Base-by-base conservation (phyloP, 2,113 vertebrate species). In the Tyrannus savana region DNA sequence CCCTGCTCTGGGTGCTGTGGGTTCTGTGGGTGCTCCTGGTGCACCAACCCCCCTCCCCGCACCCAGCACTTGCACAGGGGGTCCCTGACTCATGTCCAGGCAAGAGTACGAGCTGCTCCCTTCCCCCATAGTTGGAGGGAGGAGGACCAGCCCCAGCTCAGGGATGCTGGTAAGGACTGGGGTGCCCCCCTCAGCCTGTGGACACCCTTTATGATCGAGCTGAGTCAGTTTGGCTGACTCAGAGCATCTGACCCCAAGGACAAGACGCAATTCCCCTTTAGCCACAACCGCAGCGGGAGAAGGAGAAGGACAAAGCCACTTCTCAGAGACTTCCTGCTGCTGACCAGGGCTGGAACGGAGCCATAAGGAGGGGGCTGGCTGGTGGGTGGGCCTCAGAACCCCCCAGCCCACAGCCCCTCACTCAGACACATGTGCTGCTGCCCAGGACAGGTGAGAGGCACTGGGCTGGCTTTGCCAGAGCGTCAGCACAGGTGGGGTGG, bases 401-500 rank as follows among this genome's bases (percentile, higher is more conserved):
- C 64, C 39, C 14, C 63, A 76, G 62, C 39, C 50, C 6, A 0
- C 7, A 35, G 13, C 1, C 56, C 33, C 35, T 35, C 24, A 18
- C 23, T 74, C 69, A 81, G 66, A 62, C 1, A 2, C 3, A 7
- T 77, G 64, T 74, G 69, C 74, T 87, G 90, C 11, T 25, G 50
- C n/a, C 33, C 27, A 39, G 71, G 66, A 84, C 23, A 79, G 94
- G 71, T 24, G 85, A 90, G 64, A 77, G 37, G 35, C 1, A 1
- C 19, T 21, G 64, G n/a, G 46, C 15, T 75, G 60, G 58, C 28
- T 53, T 25, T 77, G 76, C 46, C 27, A 23, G 55, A 66, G 50
- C 14, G 1, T 1, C 12, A 4, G 44, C 41, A 79, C 12, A 2
- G 4, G 1, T 13, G 3, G 14, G 39, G n/a, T 42, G 67, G 67